phyloP scores from a whole-genome alignment of 2,888 invertebrate genomes.

The Calliphora vomitoria region DNA sequence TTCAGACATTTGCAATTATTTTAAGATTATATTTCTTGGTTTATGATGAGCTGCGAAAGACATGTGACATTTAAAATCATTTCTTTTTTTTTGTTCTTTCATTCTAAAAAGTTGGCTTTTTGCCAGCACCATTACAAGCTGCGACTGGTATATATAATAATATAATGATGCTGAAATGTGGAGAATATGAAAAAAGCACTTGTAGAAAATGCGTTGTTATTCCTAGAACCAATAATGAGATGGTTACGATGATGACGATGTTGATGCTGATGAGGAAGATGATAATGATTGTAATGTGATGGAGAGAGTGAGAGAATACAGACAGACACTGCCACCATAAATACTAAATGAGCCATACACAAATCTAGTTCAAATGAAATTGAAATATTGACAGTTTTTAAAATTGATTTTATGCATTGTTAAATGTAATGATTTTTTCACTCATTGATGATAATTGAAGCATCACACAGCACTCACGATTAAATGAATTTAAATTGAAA shows the following conservation, averaged over 20 bases:
- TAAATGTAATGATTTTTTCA: constrained; percentile 69
- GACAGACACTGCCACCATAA: constrained; percentile 54
- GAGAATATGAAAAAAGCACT: constrained; percentile 47
- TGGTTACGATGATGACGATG: constrained; percentile 9
- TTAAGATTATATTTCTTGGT: constrained; percentile 70
- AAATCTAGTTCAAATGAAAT: constrained; percentile 72
- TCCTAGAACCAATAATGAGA: constrained; percentile 55
- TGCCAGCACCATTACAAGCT: constrained; percentile 57
- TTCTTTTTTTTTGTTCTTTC: constrained; percentile 21
- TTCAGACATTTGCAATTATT: constrained; percentile 71
- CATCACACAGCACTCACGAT: constrained; percentile 53
- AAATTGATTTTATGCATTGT: constrained; percentile 72
- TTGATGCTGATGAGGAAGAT: constrained; percentile 29
- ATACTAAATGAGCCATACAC: constrained; percentile 67
- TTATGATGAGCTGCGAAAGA: constrained; percentile 67
- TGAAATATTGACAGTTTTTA: constrained; percentile 70
- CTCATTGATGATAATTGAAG: constrained; percentile 70
- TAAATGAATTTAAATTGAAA: constrained; percentile 58
- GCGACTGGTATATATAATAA: background rate
- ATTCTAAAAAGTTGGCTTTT: constrained; percentile 51
- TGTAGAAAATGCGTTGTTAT: constrained; percentile 59
- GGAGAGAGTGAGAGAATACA: background rate
- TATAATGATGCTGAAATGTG: constrained; percentile 27
- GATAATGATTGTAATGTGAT: constrained; percentile 24
- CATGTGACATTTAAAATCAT: constrained; percentile 70